Conservation (phyloP, 2,797 vertebrate species). For the Crocidura indochinensis region DNA sequence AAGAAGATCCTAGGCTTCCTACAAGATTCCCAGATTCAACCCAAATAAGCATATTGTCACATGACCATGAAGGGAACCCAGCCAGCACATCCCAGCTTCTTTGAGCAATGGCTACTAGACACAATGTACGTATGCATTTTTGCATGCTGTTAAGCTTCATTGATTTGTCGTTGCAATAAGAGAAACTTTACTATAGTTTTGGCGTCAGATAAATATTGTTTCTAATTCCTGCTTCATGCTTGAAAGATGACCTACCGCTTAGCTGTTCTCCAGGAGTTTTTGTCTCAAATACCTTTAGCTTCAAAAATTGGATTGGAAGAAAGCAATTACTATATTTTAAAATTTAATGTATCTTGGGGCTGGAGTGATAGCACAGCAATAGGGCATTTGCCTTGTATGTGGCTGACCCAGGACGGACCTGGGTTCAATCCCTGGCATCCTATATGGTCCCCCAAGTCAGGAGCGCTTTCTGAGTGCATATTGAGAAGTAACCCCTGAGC, state of each 20-base stretch:
- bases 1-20: background rate
- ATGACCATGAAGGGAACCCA: background rate
- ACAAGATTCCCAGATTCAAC: background rate
- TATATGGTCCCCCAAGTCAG: too few species aligned
- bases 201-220: background rate
- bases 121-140: background rate
- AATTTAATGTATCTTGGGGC: background rate
- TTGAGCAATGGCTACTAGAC: background rate
- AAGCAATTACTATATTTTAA: background rate
- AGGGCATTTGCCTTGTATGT: too few species aligned
- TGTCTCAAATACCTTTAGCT: background rate
- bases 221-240: background rate
- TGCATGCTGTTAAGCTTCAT: background rate
- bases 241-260: background rate
- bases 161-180: background rate
- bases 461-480: too few species aligned
- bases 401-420: too few species aligned
- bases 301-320: conserved; percentile 8
- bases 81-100: background rate
- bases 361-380: too few species aligned
- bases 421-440: too few species aligned
- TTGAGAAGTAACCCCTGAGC: too few species aligned
- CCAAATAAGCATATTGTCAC: background rate
- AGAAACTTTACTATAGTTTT: background rate
- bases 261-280: background rate